These are phyloP conservation scores for Poecilobothrus nobilitatus DNA, from an alignment of 2,888 invertebrate species.

Conservation along the genomic window DNA sequence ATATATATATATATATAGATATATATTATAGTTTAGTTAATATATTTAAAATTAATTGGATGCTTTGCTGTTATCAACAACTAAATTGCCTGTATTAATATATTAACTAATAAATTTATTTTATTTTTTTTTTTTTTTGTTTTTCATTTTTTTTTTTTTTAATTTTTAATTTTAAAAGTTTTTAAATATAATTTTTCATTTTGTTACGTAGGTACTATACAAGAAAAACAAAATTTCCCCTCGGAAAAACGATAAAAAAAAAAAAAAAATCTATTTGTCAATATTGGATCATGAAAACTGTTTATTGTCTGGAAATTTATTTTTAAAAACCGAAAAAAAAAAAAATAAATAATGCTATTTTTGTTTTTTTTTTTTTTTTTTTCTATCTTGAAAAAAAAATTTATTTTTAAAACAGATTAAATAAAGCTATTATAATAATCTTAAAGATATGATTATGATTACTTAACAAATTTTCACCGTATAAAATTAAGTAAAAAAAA, in stretches of 20 bases:
- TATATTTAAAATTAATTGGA: background rate
- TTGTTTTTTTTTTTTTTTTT: too few species aligned
- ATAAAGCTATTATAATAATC: conserved; percentile 1
- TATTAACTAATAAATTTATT: conserved; percentile 6
- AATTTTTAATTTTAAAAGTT: too few species aligned
- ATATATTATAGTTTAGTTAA: background rate
- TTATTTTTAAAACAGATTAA: background rate
- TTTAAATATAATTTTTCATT: too few species aligned
- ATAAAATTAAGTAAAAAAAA: background rate
- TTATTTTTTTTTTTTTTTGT: too few species aligned
- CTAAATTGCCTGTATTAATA: conserved; percentile 6
- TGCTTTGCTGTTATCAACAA: conserved; percentile 1
- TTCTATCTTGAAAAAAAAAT: background rate
- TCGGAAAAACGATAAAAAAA: too few species aligned
- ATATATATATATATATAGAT: too few species aligned
- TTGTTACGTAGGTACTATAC: too few species aligned
- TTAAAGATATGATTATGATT: background rate
- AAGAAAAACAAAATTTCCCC: too few species aligned
- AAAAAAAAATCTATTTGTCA: too few species aligned
- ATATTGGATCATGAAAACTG: too few species aligned
- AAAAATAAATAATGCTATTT: background rate
- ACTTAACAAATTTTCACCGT: background rate
- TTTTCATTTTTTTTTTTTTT: too few species aligned
- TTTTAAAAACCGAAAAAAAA: background rate
- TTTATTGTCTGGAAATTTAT: background rate